A percentile compares a stretch with the other conserved stretches of the same genome.
Evolutionary conservation across 2,113 vertebrate species (phyloP).

Genomic region (Argyrosomus japonicus): DNA sequence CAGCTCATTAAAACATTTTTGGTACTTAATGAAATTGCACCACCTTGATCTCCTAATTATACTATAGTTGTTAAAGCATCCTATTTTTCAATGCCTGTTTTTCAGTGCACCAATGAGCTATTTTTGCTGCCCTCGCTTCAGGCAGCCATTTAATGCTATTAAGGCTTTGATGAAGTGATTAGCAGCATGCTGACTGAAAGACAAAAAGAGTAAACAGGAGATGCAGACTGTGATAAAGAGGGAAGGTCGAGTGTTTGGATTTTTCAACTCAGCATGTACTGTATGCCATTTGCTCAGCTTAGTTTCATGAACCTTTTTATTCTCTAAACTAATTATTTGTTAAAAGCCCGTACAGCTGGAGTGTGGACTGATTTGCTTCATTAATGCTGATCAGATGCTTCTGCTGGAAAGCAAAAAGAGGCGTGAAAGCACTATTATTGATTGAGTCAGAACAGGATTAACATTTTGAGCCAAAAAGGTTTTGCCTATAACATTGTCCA

Average conservation of each 20-base stretch:
- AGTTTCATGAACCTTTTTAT: not conserved
- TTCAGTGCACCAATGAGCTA: not conserved
- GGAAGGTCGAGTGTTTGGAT: constrained; percentile 2
- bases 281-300: not conserved
- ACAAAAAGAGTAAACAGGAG: constrained; percentile 10
- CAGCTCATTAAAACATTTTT: not conserved
- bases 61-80: not conserved
- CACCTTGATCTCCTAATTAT: not conserved
- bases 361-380: not conserved
- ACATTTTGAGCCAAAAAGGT: not conserved
- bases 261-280: not conserved
- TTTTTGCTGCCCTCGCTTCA: constrained; percentile 14
- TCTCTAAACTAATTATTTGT: not conserved
- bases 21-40: not conserved
- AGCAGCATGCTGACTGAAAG: constrained; percentile 23
- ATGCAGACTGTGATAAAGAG: constrained; percentile 12
- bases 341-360: not conserved
- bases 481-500: not conserved
- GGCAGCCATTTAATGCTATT: constrained; percentile 15
- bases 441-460: not conserved
- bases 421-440: not conserved
- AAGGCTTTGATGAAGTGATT: constrained; percentile 33
- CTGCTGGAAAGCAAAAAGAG: not conserved
- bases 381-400: not conserved
- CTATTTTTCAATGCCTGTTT: not conserved